Conservation (phyloP, 2,888 invertebrate species). For the Drosophila rellima region DNA sequence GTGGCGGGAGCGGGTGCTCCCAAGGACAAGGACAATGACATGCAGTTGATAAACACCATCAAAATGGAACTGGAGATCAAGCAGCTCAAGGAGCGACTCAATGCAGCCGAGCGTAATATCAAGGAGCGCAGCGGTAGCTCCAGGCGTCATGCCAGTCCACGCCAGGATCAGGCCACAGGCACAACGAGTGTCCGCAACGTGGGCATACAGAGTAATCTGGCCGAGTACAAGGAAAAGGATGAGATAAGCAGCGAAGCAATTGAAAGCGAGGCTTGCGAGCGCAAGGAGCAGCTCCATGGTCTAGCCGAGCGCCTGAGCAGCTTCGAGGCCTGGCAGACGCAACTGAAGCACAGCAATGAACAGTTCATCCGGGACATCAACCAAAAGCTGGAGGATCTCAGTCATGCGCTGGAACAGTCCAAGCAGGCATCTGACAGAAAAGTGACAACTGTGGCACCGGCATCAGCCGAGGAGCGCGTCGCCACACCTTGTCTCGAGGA, state of each 20-base stretch:
- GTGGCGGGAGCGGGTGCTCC: slow-evolving; percentile 16
- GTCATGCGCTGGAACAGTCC: slow-evolving; percentile 58
- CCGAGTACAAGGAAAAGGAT: slow-evolving; percentile 74
- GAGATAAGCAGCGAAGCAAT: slow-evolving; percentile 53
- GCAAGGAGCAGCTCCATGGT: slow-evolving; percentile 65
- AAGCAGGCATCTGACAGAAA: slow-evolving; percentile 33
- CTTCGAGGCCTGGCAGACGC: slow-evolving; percentile 75
- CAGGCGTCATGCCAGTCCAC: slow-evolving; percentile 36
- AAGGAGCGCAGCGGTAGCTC: slow-evolving; percentile 66
- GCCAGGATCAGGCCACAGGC: slow-evolving; percentile 43
- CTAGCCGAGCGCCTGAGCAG: slow-evolving; percentile 68
- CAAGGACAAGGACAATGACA: slow-evolving; percentile 81
- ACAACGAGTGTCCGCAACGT: slow-evolving; percentile 56
- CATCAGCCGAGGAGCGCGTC: slow-evolving; percentile 41
- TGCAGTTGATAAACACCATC: slow-evolving; percentile 87
- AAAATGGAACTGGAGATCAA: slow-evolving; percentile 89
- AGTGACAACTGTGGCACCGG: slow-evolving; percentile 1
- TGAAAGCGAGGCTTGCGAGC: slow-evolving; percentile 58
- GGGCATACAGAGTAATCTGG: slow-evolving; percentile 74
- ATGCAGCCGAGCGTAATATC: slow-evolving; percentile 87
- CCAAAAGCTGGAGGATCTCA: slow-evolving; percentile 68
- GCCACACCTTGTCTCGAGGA: slow-evolving; percentile 70
- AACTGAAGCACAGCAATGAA: slow-evolving; percentile 70
- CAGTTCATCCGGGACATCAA: slow-evolving; percentile 75
- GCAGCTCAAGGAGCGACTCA: slow-evolving; percentile 88